Conservation (phyloP, 1,140 invertebrate genomes). For the Orchesella cincta region DNA sequence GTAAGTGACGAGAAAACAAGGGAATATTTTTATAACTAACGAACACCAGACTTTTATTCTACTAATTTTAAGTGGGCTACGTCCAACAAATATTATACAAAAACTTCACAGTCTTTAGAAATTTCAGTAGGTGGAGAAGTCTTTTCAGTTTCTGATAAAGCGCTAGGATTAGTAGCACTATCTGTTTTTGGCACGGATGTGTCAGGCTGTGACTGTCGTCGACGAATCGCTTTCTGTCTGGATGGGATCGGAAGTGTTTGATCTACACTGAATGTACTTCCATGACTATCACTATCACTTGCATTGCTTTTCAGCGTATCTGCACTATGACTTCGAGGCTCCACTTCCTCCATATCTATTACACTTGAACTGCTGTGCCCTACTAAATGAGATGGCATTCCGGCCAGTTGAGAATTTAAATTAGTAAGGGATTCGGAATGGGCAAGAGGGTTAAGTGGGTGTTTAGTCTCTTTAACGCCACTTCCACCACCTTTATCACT, state of each 20-base stretch:
- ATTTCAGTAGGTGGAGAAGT: neutral
- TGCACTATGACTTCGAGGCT: neutral
- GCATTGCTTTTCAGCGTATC: constrained; percentile 19
- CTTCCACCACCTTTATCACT: neutral
- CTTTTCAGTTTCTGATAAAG: neutral
- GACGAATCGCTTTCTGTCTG: neutral
- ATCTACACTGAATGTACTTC: neutral
- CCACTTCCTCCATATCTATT: too few relatives aligned
- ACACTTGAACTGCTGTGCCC: neutral
- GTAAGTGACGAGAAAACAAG: too few relatives aligned
- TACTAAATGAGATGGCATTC: neutral
- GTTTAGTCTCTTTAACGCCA: too few relatives aligned
- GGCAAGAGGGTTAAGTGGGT: too few relatives aligned
- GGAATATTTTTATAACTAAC: too few relatives aligned
- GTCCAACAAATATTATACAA: constrained; percentile 23
- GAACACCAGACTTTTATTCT: too few relatives aligned
- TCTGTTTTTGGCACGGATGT: neutral
- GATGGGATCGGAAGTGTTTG: neutral
- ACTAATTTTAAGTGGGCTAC: too few relatives aligned
- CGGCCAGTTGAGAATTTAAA: neutral
- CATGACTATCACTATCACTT: constrained; percentile 20
- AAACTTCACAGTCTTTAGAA: constrained; percentile 22
- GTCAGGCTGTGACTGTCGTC: neutral
- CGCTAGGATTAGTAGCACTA: neutral
- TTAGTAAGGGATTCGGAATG: neutral